A percentile compares a stretch with the other conserved stretches of the same genome.
These are phyloP conservation scores for Cydia splendana DNA, from an alignment of 1,140 invertebrate species.

Conservation along the genomic window DNA sequence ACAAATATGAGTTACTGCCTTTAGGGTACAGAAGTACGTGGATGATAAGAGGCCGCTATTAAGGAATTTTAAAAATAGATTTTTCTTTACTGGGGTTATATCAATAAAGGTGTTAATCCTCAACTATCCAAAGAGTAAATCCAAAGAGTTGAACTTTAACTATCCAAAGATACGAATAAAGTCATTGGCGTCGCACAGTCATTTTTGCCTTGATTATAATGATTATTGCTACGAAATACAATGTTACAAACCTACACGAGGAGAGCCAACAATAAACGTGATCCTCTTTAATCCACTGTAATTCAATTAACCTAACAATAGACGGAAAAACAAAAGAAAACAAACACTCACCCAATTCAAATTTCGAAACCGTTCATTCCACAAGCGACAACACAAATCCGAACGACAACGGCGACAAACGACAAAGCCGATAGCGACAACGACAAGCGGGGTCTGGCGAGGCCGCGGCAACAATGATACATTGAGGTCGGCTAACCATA, in stretches of 20 bases:
- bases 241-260: constrained; percentile 21
- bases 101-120: too few relatives aligned
- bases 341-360: constrained; percentile 32
- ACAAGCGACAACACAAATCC: constrained; percentile 15
- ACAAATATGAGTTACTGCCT: too few relatives aligned
- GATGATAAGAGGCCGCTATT: too few relatives aligned
- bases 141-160: too few relatives aligned
- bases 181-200: not conserved
- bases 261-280: constrained; percentile 36
- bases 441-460: not conserved
- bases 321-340: constrained; percentile 3
- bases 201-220: not conserved
- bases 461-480: constrained; percentile 52
- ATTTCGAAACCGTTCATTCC: constrained; percentile 8
- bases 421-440: not conserved
- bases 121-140: too few relatives aligned
- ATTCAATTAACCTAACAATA: constrained; percentile 6
- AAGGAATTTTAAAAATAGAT: too few relatives aligned
- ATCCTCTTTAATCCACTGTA: constrained; percentile 16
- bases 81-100: too few relatives aligned
- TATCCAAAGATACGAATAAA: not conserved
- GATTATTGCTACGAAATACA: constrained; percentile 24
- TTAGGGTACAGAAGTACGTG: too few relatives aligned
- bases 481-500: constrained; percentile 69
- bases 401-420: constrained; percentile 26